These are phyloP conservation scores for Platysternon megacephalum DNA, from an alignment of 2,113 vertebrate genomes.

Conservation along the genomic window DNA sequence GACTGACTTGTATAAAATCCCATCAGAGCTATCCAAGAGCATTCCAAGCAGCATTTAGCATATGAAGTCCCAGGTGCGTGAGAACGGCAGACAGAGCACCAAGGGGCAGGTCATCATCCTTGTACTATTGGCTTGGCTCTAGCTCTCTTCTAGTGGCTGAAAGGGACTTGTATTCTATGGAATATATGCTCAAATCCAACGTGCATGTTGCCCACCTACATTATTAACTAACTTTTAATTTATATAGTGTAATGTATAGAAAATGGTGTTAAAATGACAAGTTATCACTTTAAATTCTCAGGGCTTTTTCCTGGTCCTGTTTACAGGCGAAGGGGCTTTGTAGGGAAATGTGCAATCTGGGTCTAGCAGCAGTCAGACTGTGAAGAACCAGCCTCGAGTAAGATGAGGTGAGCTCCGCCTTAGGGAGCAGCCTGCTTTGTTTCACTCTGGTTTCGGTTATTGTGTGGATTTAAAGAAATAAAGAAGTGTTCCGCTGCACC, in stretches of 20 bases:
- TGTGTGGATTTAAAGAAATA: background rate
- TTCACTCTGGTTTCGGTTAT: background rate
- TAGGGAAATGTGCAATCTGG: background rate
- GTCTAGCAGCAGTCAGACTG: background rate
- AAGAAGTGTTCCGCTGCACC: background rate
- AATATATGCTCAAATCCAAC: background rate
- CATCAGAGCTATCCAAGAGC: background rate
- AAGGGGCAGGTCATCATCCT: background rate
- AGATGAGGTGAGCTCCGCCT: background rate
- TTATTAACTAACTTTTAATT: background rate
- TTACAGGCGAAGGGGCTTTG: background rate
- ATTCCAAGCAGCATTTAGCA: background rate
- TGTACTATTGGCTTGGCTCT: background rate
- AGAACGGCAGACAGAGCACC: background rate
- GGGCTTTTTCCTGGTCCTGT: background rate
- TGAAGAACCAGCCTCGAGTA: background rate
- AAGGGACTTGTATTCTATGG: background rate
- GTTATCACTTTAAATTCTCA: background rate
- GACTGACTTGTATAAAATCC: background rate
- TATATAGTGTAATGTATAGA: background rate
- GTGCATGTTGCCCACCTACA: background rate
- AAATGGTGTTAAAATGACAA: background rate
- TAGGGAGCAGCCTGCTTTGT: background rate
- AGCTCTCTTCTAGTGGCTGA: background rate
- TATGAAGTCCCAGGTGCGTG: background rate